These are phyloP conservation scores for Aelia acuminata DNA, from an alignment of 2,888 invertebrate genomes.

Conservation along the genomic window DNA sequence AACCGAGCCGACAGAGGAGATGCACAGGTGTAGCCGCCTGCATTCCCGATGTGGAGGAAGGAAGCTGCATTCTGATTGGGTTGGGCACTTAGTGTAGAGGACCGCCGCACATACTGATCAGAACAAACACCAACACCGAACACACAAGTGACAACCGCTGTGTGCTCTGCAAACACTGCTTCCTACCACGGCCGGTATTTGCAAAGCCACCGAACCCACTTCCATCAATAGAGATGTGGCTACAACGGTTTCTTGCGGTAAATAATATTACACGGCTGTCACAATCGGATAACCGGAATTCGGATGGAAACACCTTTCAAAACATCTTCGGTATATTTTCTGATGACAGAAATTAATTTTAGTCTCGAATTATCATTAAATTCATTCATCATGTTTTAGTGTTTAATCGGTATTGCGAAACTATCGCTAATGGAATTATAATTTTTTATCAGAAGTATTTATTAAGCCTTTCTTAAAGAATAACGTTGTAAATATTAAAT, in stretches of 20 bases:
- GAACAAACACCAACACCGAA: slow-evolving; percentile 10
- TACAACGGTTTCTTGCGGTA: neutral
- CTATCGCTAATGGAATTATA: too few relatives aligned
- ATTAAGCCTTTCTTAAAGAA: too few relatives aligned
- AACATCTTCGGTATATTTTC: neutral
- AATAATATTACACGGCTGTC: neutral
- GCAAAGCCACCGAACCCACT: neutral
- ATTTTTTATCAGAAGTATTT: too few relatives aligned
- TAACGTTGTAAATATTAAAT: too few relatives aligned
- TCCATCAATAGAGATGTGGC: neutral
- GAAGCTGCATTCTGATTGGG: slow-evolving; percentile 32
- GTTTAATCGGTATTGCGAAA: too few relatives aligned
- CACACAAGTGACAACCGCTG: slow-evolving; percentile 27
- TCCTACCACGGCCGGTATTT: neutral
- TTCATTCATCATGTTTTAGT: too few relatives aligned
- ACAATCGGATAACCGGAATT: neutral
- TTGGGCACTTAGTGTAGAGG: neutral
- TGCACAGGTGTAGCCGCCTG: neutral
- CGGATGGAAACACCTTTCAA: neutral
- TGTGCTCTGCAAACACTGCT: neutral
- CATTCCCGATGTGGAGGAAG: neutral
- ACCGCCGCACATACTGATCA: slow-evolving; percentile 29
- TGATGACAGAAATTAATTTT: neutral
- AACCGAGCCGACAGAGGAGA: neutral
- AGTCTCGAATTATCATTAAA: neutral